phyloP scores from a whole-genome alignment of 2,888 invertebrate genomes.

The Stegophylla sp. region DNA sequence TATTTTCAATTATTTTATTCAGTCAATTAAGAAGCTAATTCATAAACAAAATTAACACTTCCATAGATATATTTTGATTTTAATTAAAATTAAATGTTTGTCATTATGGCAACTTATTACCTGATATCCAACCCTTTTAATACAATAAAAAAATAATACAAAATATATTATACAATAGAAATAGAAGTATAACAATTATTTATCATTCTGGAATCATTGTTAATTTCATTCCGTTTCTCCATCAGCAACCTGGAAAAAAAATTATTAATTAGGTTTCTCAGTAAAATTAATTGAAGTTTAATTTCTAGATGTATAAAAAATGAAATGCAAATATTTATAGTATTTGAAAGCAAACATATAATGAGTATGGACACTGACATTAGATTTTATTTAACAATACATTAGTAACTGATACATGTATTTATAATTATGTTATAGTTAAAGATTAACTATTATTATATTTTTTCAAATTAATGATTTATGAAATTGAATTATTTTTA shows the following conservation, averaged over 20 bases:
- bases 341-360: not conserved
- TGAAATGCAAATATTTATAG: not conserved
- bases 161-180: not conserved
- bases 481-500: too few species aligned
- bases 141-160: not conserved
- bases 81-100: not conserved
- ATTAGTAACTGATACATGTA: too few species aligned
- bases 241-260: constrained; percentile 40
- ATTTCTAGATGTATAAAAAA: not conserved
- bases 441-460: too few species aligned
- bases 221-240: constrained; percentile 14
- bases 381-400: too few species aligned
- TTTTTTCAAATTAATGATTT: too few species aligned
- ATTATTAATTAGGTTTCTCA: not conserved
- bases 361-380: too few species aligned
- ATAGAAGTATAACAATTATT: not conserved
- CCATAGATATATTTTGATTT: constrained; percentile 25
- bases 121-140: not conserved
- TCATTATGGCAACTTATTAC: constrained; percentile 13
- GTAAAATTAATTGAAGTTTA: not conserved
- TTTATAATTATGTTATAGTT: too few species aligned
- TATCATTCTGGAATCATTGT: not conserved
- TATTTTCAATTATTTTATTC: not conserved
- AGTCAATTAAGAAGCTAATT: not conserved
- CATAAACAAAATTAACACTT: not conserved